These are phyloP conservation scores for Heteractis magnifica DNA, from an alignment of 92 coral and sea anemone genomes.

Conservation along the genomic window DNA sequence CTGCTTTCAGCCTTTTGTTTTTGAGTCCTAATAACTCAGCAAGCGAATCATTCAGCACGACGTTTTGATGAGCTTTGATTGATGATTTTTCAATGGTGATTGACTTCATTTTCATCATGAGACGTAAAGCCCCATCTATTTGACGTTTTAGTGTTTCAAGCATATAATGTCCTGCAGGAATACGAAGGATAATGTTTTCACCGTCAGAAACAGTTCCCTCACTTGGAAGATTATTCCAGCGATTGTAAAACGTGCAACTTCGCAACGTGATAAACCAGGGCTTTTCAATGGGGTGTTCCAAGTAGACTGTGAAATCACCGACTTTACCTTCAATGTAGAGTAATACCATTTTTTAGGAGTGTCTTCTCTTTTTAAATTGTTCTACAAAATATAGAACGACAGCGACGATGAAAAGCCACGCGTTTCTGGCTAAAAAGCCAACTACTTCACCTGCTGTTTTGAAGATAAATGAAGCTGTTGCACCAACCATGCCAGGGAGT, in stretches of 20 bases:
- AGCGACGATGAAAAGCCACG: conserved; percentile 51
- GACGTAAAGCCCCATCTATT: conserved; percentile 21
- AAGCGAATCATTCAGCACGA: conserved; percentile 16
- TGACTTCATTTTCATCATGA: conserved; percentile 29
- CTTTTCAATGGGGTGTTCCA: conserved; percentile 24
- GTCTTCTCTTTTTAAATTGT: conserved; percentile 45
- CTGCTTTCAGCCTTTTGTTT: conserved; percentile 1
- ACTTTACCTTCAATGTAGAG: conserved; percentile 23
- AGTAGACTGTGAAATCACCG: conserved; percentile 26
- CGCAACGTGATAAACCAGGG: conserved; percentile 33
- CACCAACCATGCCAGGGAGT: conserved; percentile 52
- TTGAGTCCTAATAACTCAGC: conserved; percentile 17
- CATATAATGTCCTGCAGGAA: conserved; percentile 16
- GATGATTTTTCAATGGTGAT: conserved; percentile 20
- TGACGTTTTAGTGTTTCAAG: conserved; percentile 4
- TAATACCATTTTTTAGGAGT: conserved; percentile 17
- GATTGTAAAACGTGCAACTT: conserved; percentile 28
- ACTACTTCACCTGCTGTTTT: conserved; percentile 49
- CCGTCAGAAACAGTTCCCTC: conserved; percentile 34
- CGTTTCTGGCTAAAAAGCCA: conserved; percentile 41
- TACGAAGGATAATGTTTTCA: conserved; percentile 5
- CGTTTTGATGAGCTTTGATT: conserved; percentile 23
- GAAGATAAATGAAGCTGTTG: conserved; percentile 50
- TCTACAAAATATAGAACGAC: conserved; percentile 45
- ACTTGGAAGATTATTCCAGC: conserved; percentile 37